These are phyloP conservation scores for Rhabdomys pumilio DNA, from an alignment of 2,797 vertebrate genomes.

Conservation along the genomic window DNA sequence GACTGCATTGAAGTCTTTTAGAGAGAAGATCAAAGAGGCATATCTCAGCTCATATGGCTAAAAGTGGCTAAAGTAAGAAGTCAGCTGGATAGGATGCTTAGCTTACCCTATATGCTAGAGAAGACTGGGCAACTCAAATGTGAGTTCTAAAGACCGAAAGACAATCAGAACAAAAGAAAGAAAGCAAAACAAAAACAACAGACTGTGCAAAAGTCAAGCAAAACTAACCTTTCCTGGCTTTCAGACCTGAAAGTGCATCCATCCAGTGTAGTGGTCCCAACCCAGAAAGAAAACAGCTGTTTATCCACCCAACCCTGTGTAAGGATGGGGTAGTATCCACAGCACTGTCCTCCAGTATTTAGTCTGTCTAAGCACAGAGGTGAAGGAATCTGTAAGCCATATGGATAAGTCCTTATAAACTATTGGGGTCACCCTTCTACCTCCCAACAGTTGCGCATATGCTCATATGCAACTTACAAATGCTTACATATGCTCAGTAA, in stretches of 20 bases:
- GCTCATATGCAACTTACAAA: background rate
- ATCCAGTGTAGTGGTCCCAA: background rate
- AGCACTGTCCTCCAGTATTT: background rate
- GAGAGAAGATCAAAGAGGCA: background rate
- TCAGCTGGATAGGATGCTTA: too few relatives aligned
- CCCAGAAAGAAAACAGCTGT: background rate
- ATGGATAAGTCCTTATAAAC: background rate
- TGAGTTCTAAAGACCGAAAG: background rate
- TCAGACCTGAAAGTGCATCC: background rate
- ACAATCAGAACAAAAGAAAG: background rate
- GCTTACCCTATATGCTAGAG: background rate
- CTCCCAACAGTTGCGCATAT: background rate
- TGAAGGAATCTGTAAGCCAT: background rate
- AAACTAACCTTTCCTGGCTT: background rate
- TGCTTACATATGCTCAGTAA: background rate
- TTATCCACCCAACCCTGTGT: background rate
- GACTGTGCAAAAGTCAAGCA: background rate
- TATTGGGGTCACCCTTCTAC: background rate
- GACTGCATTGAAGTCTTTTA: background rate
- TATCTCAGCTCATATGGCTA: background rate
- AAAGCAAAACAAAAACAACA: background rate
- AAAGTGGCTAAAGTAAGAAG: background rate
- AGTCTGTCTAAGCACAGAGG: background rate
- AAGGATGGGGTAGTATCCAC: background rate
- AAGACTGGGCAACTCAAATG: background rate